Base-by-base conservation (phyloP, 2,797 vertebrate genomes). In the Sebastes paucispinis region DNA sequence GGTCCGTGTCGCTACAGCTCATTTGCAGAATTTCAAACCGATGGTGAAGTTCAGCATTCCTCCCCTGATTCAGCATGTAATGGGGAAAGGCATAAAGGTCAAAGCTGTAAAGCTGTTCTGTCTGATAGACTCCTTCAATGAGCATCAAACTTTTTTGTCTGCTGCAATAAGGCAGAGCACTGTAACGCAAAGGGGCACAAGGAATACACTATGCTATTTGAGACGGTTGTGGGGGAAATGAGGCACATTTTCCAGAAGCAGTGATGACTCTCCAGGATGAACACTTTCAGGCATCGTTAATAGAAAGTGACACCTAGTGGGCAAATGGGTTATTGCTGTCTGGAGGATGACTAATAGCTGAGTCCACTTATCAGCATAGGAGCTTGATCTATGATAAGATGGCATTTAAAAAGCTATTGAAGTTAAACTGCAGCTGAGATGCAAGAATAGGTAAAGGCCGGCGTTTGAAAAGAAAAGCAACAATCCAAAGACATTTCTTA, bases 301-400 rank as follows among this genome's bases (percentile, higher is more conserved):
- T n/a, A 79, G 4, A 73, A 80, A 83, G 85, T 75, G 93, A 88
- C 95, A 88, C 80, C 95, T 93, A 78, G 87, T 94, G 95, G 93
- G 1, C 22, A 87, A 72, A 76, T 20, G 4, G 1, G 8, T 65
- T 71, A 90, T 27, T 90, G 74, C 82, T 55, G 12, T 18, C 14
- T 81, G 25, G 50, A 2, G 3, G 25, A 32, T 20, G 5, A 24
- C n/a, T 5, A 60, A 4, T n/a, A 14, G 32, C 32, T 6, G 55
- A 27, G 31, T 36, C 20, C 12, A 62, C 14, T 36, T 20, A 24
- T 16, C 60, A 34, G 20, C 8, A 32, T 1, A 25, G 6, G 6
- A 82, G 74, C 34, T 66, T n/a, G 3, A 64, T 65, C 8, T 62
- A n/a, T 31, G 62, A 59, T 36, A 27, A 81, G 36, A 64, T 70